These are phyloP conservation scores for Diprion similis DNA, from an alignment of 1,140 invertebrate genomes.

Conservation along the genomic window DNA sequence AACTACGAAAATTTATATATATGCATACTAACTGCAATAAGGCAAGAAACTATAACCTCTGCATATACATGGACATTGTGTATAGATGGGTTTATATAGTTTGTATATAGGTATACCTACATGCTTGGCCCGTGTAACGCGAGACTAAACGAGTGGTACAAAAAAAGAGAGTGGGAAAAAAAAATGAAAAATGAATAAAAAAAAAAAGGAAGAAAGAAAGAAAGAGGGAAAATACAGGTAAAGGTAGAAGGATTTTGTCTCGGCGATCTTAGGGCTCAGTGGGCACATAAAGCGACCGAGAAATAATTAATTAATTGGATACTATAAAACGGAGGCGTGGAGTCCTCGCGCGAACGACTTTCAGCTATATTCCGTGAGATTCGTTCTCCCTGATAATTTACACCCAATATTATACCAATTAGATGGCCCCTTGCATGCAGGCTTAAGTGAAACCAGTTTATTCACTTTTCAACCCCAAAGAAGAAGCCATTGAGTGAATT, in stretches of 20 bases:
- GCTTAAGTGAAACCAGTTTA: too few species aligned
- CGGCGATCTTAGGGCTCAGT: not conserved
- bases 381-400: not conserved
- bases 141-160: not conserved
- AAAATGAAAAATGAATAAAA: not conserved
- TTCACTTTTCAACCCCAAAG: too few species aligned
- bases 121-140: slow-evolving; percentile 15
- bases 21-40: not conserved
- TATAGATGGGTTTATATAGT: not conserved
- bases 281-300: not conserved
- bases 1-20: not conserved
- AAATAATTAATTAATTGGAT: slow-evolving; percentile 1
- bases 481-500: too few species aligned
- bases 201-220: slow-evolving; percentile 3
- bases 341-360: not conserved
- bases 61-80: not conserved
- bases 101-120: not conserved
- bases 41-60: too few species aligned
- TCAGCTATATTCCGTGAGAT: not conserved
- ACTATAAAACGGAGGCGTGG: not conserved
- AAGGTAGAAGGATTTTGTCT: not conserved
- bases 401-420: not conserved
- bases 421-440: not conserved
- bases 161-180: slow-evolving; percentile 9
- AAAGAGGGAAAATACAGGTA: too few species aligned